phyloP scores from a whole-genome alignment of 2,888 invertebrate genomes.

The Monopis laevigella region DNA sequence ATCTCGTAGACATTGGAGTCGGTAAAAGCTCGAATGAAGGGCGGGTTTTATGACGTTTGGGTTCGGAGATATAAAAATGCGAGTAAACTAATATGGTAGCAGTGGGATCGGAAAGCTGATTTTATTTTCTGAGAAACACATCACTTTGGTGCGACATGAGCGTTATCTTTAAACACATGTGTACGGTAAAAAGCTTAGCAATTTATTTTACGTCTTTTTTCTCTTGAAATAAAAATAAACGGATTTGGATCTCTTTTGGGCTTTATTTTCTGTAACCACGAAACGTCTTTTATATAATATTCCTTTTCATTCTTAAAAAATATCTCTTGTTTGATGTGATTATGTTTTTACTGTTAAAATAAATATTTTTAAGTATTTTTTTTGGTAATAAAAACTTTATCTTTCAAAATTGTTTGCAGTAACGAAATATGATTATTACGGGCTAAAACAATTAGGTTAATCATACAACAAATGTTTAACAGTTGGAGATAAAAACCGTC shows the following conservation, averaged over 20 bases:
- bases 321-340: no score
- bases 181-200: slow-evolving; percentile 7
- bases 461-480: not conserved
- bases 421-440: no score
- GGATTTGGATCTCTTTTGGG: not conserved
- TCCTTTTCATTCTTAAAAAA: no score
- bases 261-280: no score
- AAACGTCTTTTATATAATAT: no score
- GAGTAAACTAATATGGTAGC: slow-evolving; percentile 55
- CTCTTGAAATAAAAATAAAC: not conserved
- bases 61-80: slow-evolving; percentile 29
- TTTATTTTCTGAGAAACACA: slow-evolving; percentile 49
- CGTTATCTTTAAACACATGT: slow-evolving; percentile 8
- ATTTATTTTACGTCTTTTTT: slow-evolving; percentile 2
- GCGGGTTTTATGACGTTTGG: not conserved
- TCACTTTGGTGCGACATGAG: slow-evolving; percentile 20
- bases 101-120: slow-evolving; percentile 42
- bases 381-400: no score
- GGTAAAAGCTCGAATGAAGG: not conserved
- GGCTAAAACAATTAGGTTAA: slow-evolving; percentile 5
- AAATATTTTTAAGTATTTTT: no score
- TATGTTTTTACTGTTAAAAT: no score
- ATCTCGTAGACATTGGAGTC: not conserved
- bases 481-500: no score
- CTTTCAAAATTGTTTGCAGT: no score